Evolutionary conservation across 2,113 vertebrate genomes (phyloP).

Genomic region (Bubo blakistoni): DNA sequence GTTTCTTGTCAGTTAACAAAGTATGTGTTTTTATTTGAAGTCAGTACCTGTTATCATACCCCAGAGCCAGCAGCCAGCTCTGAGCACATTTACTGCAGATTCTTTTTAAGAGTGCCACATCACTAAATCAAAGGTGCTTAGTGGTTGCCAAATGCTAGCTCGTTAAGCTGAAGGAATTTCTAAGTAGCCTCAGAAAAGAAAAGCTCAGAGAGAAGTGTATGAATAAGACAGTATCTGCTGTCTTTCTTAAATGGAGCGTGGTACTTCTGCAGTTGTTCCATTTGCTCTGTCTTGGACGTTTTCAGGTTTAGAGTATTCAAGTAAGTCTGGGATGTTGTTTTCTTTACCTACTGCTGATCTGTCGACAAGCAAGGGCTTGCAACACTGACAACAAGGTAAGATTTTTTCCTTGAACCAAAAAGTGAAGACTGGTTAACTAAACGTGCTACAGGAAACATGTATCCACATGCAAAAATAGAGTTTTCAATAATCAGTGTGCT

Average conservation of each 20-base stretch:
- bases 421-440: neutral
- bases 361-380: neutral
- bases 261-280: neutral
- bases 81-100: neutral
- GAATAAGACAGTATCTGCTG: neutral
- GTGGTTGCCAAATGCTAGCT: neutral
- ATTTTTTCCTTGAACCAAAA: neutral
- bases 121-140: neutral
- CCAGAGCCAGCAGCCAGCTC: neutral
- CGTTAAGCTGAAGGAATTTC: constrained; percentile 18
- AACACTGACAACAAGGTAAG: neutral
- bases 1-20: neutral
- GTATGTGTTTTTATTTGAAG: neutral
- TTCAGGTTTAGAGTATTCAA: neutral
- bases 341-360: neutral
- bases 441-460: neutral
- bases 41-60: neutral
- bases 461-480: neutral
- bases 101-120: neutral
- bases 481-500: neutral
- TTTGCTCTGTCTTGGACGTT: neutral
- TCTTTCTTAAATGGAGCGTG: neutral
- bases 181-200: constrained; percentile 6
- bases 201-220: neutral
- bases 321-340: neutral